Percentiles rank a stretch among this genome's conserved stretches.
These are phyloP conservation scores for Latrodectus elegans DNA, from an alignment of 2,888 invertebrate genomes.

Conservation along the genomic window DNA sequence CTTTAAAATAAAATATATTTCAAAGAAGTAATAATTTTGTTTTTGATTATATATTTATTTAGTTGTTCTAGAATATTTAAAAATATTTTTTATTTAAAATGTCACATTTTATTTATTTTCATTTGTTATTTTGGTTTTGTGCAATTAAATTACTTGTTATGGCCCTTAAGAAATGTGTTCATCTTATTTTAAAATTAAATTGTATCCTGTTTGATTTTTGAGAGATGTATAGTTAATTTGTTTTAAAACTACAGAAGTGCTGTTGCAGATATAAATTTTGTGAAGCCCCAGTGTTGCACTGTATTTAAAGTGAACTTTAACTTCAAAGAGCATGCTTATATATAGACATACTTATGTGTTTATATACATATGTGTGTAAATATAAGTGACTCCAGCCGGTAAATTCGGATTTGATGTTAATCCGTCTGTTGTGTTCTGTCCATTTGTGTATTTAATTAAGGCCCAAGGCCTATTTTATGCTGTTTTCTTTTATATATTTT, in stretches of 20 bases:
- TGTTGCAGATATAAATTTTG: constrained; percentile 32
- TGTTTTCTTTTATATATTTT: constrained; percentile 52
- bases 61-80: constrained; percentile 5
- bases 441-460: constrained; percentile 64
- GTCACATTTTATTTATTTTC: constrained; percentile 34
- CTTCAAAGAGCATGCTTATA: constrained; percentile 18
- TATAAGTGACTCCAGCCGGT: constrained; percentile 51
- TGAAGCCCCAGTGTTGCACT: constrained; percentile 64
- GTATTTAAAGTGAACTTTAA: constrained; percentile 36
- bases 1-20: neutral
- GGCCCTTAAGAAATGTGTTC: neutral
- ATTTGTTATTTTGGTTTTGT: constrained; percentile 16
- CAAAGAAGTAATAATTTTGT: neutral
- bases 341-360: neutral
- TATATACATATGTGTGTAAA: neutral
- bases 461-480: constrained; percentile 62
- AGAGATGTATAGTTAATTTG: neutral
- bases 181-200: neutral
- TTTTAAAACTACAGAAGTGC: constrained; percentile 6
- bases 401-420: constrained; percentile 52
- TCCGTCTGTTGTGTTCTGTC: constrained; percentile 63
- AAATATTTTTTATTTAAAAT: neutral
- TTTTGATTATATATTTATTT: constrained; percentile 21
- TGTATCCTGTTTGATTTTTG: neutral
- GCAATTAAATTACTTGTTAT: neutral